A percentile compares a stretch with the other conserved stretches of the same genome.
Evolutionary conservation across 2,113 vertebrate species (phyloP).

Genomic region (Thamnaconus septentrionalis): DNA sequence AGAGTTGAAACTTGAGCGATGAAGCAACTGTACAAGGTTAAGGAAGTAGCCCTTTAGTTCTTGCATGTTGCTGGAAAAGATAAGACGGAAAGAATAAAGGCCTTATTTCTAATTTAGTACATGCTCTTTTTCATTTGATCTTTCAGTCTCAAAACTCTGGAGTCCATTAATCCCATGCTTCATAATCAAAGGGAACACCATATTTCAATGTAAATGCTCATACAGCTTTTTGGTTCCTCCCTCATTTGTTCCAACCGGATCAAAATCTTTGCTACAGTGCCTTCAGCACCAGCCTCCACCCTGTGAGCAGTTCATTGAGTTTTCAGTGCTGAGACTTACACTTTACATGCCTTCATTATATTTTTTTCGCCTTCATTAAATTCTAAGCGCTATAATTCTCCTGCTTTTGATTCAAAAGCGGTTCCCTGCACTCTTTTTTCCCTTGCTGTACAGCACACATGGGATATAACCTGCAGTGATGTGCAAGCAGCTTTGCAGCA

Average conservation of each 20-base stretch:
- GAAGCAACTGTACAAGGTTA: too few relatives aligned
- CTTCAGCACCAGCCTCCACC: conserved; percentile 26
- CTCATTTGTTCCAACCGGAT: conserved; percentile 30
- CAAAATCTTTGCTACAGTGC: conserved; percentile 21
- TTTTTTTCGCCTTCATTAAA: conserved; percentile 56
- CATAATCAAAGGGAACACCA: conserved; percentile 23
- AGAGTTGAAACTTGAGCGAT: too few relatives aligned
- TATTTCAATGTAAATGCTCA: conserved; percentile 5
- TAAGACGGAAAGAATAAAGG: too few relatives aligned
- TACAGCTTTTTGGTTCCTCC: conserved; percentile 17
- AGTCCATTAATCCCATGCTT: conserved; percentile 30
- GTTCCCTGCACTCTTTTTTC: conserved; percentile 26
- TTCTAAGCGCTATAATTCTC: conserved; percentile 44
- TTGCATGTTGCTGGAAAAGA: too few relatives aligned
- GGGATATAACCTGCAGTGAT: conserved; percentile 31
- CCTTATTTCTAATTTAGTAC: not conserved
- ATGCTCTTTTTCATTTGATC: conserved; percentile 35
- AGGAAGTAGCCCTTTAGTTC: too few relatives aligned
- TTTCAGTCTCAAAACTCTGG: not conserved
- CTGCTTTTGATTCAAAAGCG: conserved; percentile 42
- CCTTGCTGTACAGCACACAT: conserved; percentile 13
- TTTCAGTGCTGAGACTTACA: conserved; percentile 46
- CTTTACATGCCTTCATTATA: conserved; percentile 62
- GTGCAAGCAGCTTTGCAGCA: conserved; percentile 18
- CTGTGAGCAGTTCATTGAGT: conserved; percentile 32